A percentile compares a stretch with the other conserved stretches of the same genome.
Conservation (phyloP, 2,113 vertebrate genomes). For the Aspiorhynchus laticeps region DNA sequence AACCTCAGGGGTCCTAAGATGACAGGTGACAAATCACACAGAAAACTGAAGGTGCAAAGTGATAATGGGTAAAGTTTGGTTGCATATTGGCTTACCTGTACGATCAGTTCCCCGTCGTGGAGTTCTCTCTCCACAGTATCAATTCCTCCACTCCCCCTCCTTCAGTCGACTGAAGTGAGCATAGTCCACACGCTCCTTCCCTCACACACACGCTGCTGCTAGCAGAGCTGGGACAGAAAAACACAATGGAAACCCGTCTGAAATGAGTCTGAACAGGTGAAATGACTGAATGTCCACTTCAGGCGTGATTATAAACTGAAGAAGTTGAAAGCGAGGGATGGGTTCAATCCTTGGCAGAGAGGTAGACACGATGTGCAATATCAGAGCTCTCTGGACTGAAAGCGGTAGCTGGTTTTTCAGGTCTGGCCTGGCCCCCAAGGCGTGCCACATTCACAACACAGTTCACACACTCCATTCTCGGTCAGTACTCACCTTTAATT, state of each 20-base stretch:
- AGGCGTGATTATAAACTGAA: background rate
- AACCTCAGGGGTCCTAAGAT: background rate
- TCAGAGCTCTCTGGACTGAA: conserved; percentile 11
- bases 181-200: conserved; percentile 66
- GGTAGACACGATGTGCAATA: background rate
- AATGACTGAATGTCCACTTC: background rate
- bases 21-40: background rate
- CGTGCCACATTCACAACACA: conserved; percentile 62
- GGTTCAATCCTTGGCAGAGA: conserved; percentile 43
- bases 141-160: conserved; percentile 60
- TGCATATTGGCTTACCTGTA: conserved; percentile 35
- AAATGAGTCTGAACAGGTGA: background rate
- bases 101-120: conserved; percentile 37
- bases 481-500: conserved; percentile 35
- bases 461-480: conserved; percentile 32
- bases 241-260: background rate
- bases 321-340: background rate
- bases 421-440: conserved; percentile 69
- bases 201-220: background rate
- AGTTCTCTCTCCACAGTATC: conserved; percentile 57
- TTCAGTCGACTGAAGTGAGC: conserved; percentile 66
- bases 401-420: conserved; percentile 79
- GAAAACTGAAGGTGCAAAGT: background rate
- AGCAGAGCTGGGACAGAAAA: background rate
- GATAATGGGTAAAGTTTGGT: background rate